These are phyloP conservation scores for Diadegma fenestrale DNA, from an alignment of 2,888 invertebrate species.

Conservation along the genomic window DNA sequence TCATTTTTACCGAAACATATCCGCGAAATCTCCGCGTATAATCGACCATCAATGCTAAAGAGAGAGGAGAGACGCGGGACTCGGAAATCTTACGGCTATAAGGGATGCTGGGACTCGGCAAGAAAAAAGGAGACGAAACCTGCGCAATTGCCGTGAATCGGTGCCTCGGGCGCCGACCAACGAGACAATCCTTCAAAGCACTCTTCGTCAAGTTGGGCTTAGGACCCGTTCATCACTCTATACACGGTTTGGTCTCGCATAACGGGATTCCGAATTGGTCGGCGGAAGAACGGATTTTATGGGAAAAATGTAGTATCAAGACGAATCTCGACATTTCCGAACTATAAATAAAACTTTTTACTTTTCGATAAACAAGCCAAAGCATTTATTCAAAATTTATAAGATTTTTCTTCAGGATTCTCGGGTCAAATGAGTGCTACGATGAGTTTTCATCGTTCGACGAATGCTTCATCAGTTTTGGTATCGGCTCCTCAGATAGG, in stretches of 20 bases:
- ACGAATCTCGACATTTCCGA: slow-evolving; percentile 4
- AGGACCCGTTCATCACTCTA: slow-evolving; percentile 65
- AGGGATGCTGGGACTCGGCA: not conserved
- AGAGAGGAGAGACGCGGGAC: slow-evolving; percentile 4
- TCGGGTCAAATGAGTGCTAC: not conserved
- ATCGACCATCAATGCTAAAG: slow-evolving; percentile 73
- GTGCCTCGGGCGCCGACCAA: slow-evolving; percentile 56
- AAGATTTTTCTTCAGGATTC: slow-evolving; percentile 29
- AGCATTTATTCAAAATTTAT: slow-evolving; percentile 14
- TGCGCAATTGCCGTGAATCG: slow-evolving; percentile 41
- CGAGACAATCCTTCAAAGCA: slow-evolving; percentile 47
- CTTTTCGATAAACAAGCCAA: not conserved
- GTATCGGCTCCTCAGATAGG: slow-evolving; percentile 75
- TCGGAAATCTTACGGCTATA: not conserved
- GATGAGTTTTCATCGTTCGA: slow-evolving; percentile 52
- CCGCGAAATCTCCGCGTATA: slow-evolving; percentile 71
- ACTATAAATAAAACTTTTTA: not conserved
- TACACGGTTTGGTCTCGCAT: slow-evolving; percentile 72
- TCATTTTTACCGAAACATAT: slow-evolving; percentile 56
- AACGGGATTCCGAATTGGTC: slow-evolving; percentile 76
- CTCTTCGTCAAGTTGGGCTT: slow-evolving; percentile 70
- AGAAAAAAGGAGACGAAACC: slow-evolving; percentile 36
- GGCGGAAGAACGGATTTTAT: slow-evolving; percentile 78
- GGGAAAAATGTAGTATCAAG: slow-evolving; percentile 74
- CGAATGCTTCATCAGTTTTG: slow-evolving; percentile 74